A percentile compares a stretch with the other conserved stretches of the same genome.
Conservation (phyloP, 2,888 invertebrate species). For the Drosophila paramelanica region DNA sequence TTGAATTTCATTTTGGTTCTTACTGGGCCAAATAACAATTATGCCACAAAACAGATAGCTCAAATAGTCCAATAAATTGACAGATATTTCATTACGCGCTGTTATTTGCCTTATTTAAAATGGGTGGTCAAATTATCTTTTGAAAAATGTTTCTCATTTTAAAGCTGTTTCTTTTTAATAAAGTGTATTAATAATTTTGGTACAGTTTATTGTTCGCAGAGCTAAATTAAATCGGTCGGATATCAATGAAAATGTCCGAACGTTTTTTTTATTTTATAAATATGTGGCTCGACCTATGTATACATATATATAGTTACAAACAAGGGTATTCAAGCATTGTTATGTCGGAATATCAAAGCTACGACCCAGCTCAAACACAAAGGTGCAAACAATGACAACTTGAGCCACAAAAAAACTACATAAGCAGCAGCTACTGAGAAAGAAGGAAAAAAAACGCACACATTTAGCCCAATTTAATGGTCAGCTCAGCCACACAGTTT, state of each 20-base stretch:
- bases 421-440: conserved; percentile 23
- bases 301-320: too few relatives aligned
- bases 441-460: conserved; percentile 1
- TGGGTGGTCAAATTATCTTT: background rate
- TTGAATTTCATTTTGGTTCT: conserved; percentile 36
- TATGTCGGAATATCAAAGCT: conserved; percentile 9
- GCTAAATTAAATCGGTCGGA: too few relatives aligned
- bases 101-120: conserved; percentile 24
- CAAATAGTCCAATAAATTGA: conserved; percentile 44
- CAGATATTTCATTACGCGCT: conserved; percentile 38
- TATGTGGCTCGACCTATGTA: too few relatives aligned
- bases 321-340: background rate
- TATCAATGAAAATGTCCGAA: too few relatives aligned
- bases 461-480: background rate
- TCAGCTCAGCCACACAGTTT: conserved; percentile 28
- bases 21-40: conserved; percentile 9
- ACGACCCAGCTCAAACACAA: conserved; percentile 52
- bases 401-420: conserved; percentile 51
- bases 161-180: background rate
- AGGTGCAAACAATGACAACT: conserved; percentile 55
- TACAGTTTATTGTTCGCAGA: too few relatives aligned
- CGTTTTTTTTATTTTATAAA: too few relatives aligned
- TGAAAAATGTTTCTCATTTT: too few relatives aligned
- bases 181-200: too few relatives aligned
- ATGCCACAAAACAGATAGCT: conserved; percentile 18